These are phyloP conservation scores for Oryzias curvinotus DNA, from an alignment of 2,113 vertebrate genomes.

Conservation along the genomic window DNA sequence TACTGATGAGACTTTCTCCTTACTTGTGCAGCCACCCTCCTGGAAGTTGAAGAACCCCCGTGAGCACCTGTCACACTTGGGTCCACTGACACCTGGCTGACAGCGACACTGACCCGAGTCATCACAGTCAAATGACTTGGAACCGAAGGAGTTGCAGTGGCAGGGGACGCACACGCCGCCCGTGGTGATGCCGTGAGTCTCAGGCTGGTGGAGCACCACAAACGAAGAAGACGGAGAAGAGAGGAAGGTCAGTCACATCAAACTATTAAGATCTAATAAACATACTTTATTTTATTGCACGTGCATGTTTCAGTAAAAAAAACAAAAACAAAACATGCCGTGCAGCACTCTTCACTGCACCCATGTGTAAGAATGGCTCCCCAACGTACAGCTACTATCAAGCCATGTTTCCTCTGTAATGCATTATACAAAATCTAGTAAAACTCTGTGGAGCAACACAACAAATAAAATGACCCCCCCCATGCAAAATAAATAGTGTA, in stretches of 20 bases:
- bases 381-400: no score
- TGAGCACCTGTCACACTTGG: conserved; percentile 92
- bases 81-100: conserved; percentile 90
- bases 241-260: no score
- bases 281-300: no score
- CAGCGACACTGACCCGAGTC: conserved; percentile 91
- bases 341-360: no score
- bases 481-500: background rate
- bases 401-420: no score
- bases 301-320: no score
- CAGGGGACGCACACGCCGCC: conserved; percentile 86
- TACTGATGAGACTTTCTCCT: conserved; percentile 32
- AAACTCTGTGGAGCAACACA: no score
- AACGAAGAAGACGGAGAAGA: conserved; percentile 1
- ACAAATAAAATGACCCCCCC: no score
- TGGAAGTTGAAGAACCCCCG: conserved; percentile 91
- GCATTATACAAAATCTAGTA: no score
- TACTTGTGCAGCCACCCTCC: conserved; percentile 95
- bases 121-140: conserved; percentile 94
- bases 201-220: conserved; percentile 73
- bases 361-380: no score
- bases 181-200: conserved; percentile 82
- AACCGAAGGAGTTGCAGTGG: conserved; percentile 96
- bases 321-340: no score
- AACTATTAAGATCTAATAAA: no score